phyloP scores from a whole-genome alignment of 2,797 vertebrate species.

The Crocidura indochinensis region DNA sequence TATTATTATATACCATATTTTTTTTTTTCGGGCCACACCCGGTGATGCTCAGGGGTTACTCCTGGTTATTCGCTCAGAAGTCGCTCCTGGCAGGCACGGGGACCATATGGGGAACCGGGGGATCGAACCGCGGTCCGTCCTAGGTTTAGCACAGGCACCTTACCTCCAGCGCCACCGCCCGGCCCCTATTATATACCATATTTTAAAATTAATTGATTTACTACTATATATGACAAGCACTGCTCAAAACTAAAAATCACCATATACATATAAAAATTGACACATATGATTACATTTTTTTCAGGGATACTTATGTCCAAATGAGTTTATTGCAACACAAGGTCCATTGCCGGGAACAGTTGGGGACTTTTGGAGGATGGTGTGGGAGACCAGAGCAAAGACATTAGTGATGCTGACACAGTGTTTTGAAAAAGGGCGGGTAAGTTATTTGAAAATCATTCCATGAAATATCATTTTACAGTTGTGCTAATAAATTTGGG shows the following conservation, averaged over 20 bases:
- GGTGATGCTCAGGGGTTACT: too few relatives aligned
- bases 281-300: constrained; percentile 43
- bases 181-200: neutral
- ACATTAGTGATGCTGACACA: constrained; percentile 98
- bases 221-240: neutral
- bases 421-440: constrained; percentile 98
- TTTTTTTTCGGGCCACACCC: too few relatives aligned
- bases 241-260: constrained; percentile 6
- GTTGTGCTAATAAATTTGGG: constrained; percentile 58
- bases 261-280: neutral
- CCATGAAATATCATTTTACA: constrained; percentile 58
- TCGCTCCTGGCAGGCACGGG: too few relatives aligned
- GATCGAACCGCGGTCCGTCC: too few relatives aligned
- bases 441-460: constrained; percentile 89
- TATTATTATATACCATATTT: neutral
- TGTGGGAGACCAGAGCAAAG: constrained; percentile 98
- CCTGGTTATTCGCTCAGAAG: too few relatives aligned
- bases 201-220: constrained; percentile 13
- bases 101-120: too few relatives aligned
- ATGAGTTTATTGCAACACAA: constrained; percentile 99
- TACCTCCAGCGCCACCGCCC: too few relatives aligned
- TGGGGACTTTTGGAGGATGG: constrained; percentile 99
- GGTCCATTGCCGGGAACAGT: constrained; percentile 98
- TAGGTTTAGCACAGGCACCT: too few relatives aligned
- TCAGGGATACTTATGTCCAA: constrained; percentile 98